A percentile compares a stretch with the other conserved stretches of the same genome.
Conservation (phyloP, 2,797 vertebrate genomes). For the Euthynnus affinis region DNA sequence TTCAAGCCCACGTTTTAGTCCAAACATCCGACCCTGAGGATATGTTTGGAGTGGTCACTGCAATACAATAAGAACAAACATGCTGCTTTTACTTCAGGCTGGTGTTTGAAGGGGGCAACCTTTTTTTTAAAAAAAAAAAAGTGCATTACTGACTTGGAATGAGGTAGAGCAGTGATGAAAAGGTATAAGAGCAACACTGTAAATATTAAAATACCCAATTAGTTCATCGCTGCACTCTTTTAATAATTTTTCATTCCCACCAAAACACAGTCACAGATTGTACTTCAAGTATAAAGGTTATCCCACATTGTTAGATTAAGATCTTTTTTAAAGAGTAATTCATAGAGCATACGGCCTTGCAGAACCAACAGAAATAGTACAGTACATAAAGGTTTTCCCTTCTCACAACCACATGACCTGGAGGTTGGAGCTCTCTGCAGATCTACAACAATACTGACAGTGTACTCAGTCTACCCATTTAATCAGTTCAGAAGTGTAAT, state of each 20-base stretch:
- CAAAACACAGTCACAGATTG: background rate
- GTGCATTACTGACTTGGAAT: background rate
- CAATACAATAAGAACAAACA: conserved; percentile 11
- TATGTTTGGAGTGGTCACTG: conserved; percentile 3
- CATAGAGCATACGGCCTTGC: background rate
- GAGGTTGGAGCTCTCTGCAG: conserved; percentile 31
- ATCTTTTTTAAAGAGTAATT: conserved; percentile 7
- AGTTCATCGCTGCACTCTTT: background rate
- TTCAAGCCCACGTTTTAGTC: conserved; percentile 32
- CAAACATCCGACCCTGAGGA: background rate
- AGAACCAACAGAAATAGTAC: conserved; percentile 25
- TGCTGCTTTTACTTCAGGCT: conserved; percentile 1
- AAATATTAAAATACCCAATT: background rate
- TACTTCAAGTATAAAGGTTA: background rate
- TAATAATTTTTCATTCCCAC: background rate
- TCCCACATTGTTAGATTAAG: background rate
- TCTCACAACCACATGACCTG: conserved; percentile 55
- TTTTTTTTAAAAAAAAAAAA: background rate
- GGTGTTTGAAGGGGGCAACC: background rate
- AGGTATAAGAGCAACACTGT: background rate
- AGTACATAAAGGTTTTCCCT: conserved; percentile 28
- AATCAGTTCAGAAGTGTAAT: conserved; percentile 65
- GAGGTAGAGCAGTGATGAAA: background rate
- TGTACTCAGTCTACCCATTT: conserved; percentile 57
- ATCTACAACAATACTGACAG: conserved; percentile 62